These are phyloP conservation scores for Siniperca scherzeri DNA, from an alignment of 2,797 vertebrate genomes.

Conservation along the genomic window DNA sequence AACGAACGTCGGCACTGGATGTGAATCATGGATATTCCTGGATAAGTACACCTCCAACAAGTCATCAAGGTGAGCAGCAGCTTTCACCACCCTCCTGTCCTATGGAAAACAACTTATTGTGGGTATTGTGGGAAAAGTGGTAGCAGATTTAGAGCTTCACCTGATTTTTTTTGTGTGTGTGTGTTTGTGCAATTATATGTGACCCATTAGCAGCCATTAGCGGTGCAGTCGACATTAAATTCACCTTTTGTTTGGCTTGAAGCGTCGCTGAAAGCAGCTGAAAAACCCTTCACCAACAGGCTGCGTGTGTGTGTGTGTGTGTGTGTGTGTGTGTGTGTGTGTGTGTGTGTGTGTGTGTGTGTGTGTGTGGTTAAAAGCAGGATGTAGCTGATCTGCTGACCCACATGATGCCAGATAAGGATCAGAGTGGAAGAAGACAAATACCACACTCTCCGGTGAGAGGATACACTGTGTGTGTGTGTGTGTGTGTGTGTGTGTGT, in stretches of 20 bases:
- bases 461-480: constrained; percentile 18
- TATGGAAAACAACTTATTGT: background rate
- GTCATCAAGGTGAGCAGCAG: background rate
- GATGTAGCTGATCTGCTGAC: constrained; percentile 66
- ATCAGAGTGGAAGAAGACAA: constrained; percentile 60
- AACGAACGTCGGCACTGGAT: no score
- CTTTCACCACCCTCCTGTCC: background rate
- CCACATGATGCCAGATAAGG: constrained; percentile 60
- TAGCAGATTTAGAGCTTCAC: background rate
- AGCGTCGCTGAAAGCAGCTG: constrained; percentile 41
- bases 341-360: constrained; percentile 30
- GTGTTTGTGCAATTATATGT: background rate
- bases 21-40: background rate
- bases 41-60: background rate
- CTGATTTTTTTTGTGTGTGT: background rate
- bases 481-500: constrained; percentile 30
- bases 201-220: constrained; percentile 59
- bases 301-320: constrained; percentile 25
- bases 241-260: constrained; percentile 59
- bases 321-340: constrained; percentile 25
- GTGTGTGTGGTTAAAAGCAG: constrained; percentile 55
- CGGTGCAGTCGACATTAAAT: background rate
- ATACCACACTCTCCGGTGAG: constrained; percentile 18
- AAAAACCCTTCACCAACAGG: background rate
- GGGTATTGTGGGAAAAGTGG: background rate